A percentile compares a stretch with the other conserved stretches of the same genome.
These are phyloP conservation scores for Alosa sapidissima DNA, from an alignment of 2,797 vertebrate genomes.

Conservation along the genomic window DNA sequence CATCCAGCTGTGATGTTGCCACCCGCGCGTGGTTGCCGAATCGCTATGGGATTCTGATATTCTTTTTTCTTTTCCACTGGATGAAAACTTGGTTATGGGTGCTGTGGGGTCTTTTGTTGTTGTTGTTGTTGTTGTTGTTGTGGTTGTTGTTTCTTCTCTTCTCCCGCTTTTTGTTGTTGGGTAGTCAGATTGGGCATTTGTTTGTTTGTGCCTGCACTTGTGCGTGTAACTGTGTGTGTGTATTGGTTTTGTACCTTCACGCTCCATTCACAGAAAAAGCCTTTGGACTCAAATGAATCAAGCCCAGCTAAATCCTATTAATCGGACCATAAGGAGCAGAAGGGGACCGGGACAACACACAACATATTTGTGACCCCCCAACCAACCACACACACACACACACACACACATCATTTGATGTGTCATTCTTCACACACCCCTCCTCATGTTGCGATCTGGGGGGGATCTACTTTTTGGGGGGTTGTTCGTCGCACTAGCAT, in stretches of 20 bases:
- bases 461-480: background rate
- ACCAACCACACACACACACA: background rate
- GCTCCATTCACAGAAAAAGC: background rate
- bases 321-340: constrained; percentile 63
- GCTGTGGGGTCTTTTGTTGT: background rate
- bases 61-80: background rate
- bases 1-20: background rate
- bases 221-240: background rate
- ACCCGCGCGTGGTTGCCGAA: background rate
- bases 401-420: constrained; percentile 19
- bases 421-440: background rate
- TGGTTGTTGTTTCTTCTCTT: background rate
- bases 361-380: constrained; percentile 2
- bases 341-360: background rate
- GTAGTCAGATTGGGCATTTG: background rate
- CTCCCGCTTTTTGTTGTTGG: background rate
- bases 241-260: background rate
- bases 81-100: background rate
- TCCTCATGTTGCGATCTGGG: background rate
- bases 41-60: background rate
- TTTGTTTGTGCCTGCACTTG: background rate
- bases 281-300: background rate
- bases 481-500: background rate
- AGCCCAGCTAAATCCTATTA: constrained; percentile 72
- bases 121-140: background rate